Base-by-base conservation (phyloP, 1,140 invertebrate species). In the Zaprionus vittiger region DNA sequence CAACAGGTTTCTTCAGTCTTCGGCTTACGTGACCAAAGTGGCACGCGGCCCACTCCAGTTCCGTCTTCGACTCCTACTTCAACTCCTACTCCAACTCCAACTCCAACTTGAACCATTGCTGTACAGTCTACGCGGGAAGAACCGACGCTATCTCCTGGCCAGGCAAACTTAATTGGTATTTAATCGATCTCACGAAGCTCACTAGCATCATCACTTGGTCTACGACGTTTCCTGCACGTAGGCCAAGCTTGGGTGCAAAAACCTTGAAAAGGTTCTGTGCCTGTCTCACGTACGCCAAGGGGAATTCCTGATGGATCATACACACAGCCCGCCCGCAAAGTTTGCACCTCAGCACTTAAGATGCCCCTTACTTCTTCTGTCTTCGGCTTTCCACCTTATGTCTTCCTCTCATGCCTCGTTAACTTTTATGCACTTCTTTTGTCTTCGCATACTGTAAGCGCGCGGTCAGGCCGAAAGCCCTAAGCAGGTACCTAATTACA, bases 181-280 rank as follows among this genome's bases (percentile, higher is more conserved):
- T 65, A 81, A 82, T 79, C 76, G 76, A 81, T 77, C 41, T 47
- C 65, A 17, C 55, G 66, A 61, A 54, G 31, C 31, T 31, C 38
- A 41, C n/a, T 28, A 49, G 2, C 37, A 5, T 52, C 37, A 22
- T 52, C 20, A 37, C 22, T 49, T 66, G 59, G 79, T 22, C 65
- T 80, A 90, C 85, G 82, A 52, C 9, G 47, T 24, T 52, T 1
- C 47, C 20, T 22, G 79, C 85, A 80, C 81, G 85, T 90, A 85
- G 52, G 38, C 79, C 61, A 41, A 44, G 24, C 59, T 47, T 38
- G 56, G 38, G 28, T 52, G 47, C 41, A 52, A 84, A 76, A 82
- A 85, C 85, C 85, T 90, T 90, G 85, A 90, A 80, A 81, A 85
- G 79, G 79, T 90, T 90, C 77, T 75, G 69, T 47, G 68, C 71